A percentile compares a stretch with the other conserved stretches of the same genome.
phyloP scores from a whole-genome alignment of 2,797 vertebrate species.

The Lateolabrax maculatus region DNA sequence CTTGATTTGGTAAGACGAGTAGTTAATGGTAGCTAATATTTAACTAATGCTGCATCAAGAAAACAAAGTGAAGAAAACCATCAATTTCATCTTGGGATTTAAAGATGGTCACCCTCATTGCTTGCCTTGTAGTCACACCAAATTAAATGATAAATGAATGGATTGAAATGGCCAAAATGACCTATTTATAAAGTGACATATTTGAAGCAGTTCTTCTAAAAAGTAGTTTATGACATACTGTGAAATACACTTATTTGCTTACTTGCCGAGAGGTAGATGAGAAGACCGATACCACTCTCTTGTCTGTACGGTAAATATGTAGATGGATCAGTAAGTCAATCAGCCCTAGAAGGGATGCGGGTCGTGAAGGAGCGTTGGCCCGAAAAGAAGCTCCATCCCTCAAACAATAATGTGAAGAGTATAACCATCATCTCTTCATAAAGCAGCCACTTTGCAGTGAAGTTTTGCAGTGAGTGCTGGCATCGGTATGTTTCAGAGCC shows the following conservation, averaged over 20 bases:
- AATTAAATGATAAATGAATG: slow-evolving; percentile 9
- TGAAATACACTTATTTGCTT: not conserved
- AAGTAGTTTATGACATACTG: not conserved
- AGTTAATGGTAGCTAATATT: not conserved
- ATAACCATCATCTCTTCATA: slow-evolving; percentile 11
- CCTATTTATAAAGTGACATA: not conserved
- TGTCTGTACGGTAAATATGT: not conserved
- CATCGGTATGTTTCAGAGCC: slow-evolving; percentile 43
- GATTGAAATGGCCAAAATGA: not conserved
- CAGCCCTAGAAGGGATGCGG: no score
- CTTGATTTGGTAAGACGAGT: not conserved
- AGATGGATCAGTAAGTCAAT: no score
- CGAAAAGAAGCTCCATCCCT: not conserved
- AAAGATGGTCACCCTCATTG: not conserved
- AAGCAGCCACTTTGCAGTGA: slow-evolving; percentile 35
- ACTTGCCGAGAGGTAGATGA: not conserved
- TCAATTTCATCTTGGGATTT: not conserved
- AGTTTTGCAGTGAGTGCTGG: slow-evolving; percentile 30
- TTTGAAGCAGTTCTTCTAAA: not conserved
- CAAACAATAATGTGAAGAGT: not conserved
- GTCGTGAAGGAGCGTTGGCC: not conserved
- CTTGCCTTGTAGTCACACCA: not conserved
- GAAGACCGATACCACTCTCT: not conserved
- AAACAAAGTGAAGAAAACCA: not conserved
- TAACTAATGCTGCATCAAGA: not conserved